Conservation (phyloP, 2,888 invertebrate species). For the Agonopterix alstromeriana region DNA sequence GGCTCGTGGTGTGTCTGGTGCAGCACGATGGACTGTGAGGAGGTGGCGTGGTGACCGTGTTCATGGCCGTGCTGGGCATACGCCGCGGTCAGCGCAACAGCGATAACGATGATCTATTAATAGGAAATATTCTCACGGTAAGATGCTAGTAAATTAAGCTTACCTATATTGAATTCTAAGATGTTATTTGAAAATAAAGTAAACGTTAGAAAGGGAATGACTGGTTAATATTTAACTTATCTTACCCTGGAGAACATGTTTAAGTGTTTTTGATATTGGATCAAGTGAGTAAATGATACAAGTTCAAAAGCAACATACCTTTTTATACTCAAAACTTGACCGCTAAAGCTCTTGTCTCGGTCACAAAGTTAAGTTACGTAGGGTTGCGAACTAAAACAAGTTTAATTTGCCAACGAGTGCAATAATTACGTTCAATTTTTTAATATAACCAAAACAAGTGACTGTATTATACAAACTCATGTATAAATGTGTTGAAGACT, state of each 20-base stretch:
- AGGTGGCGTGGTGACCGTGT: constrained; percentile 15
- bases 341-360: background rate
- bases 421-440: no score
- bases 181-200: background rate
- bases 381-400: background rate
- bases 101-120: constrained; percentile 13
- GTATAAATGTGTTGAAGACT: no score
- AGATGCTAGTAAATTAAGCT: background rate
- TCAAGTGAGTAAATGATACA: background rate
- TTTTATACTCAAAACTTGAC: background rate
- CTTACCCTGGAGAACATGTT: constrained; percentile 9
- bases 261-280: background rate
- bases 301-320: background rate
- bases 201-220: no score
- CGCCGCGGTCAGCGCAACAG: constrained; percentile 17
- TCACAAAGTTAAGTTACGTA: background rate
- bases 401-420: background rate
- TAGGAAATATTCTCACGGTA: background rate
- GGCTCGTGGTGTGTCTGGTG: constrained; percentile 11
- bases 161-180: background rate
- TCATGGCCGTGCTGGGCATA: constrained; percentile 23
- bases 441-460: no score
- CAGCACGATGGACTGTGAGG: constrained; percentile 16
- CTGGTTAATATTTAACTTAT: constrained; percentile 9
- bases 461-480: no score